Base-by-base conservation (phyloP, 2,888 invertebrate species). In the Temnothorax rugatulus region DNA sequence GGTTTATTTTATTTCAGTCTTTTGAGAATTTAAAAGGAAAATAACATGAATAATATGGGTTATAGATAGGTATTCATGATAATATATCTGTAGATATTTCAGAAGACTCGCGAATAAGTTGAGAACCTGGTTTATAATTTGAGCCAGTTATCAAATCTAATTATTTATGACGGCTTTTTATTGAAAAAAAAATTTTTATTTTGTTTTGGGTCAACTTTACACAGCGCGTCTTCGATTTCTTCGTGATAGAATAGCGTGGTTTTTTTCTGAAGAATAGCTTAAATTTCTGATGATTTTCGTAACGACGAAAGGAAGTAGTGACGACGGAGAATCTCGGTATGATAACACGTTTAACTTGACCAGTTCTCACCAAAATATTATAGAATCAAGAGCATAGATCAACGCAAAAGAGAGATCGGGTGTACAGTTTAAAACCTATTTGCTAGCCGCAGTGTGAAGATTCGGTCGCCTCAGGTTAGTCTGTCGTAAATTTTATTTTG, bases 381-480 rank as follows among this genome's bases (percentile, higher is more conserved):
- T 61, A 34, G 50, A 64, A 63, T 76, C 52, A 76, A 76, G 59
- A 75, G 59, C 61, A 61, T 59, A 71, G 41, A 68, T 79, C 25
- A 15, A 57, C 57, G 44, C 34, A 25, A 82, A 75, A 63, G 21
- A 76, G 18, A 77, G 18, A 71, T 71, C 54, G 21, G 13, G 11
- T 41, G 21, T 21, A 25, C 47, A 44, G 29, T 71, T 71, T 79
- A 71, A 44, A 69, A 86, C 84, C 84, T 82, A 47, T 76, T 52
- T 52, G 83, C 91, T 93, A 92, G 93, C 92, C 88, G 93, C 93
- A 93, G 93, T 91, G 94, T 93, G 93, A 91, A 93, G 92, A 92
- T 92, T 93, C 92, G 91, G 92, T 93, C 91, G 93, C 93, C 93
- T 93, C 94, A 94, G 94, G 94, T 94, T 94, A 94, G 94, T 94